A percentile compares a stretch with the other conserved stretches of the same genome.
phyloP scores from a whole-genome alignment of 2,888 invertebrate species.

The Hirtodrosophila histrioides region DNA sequence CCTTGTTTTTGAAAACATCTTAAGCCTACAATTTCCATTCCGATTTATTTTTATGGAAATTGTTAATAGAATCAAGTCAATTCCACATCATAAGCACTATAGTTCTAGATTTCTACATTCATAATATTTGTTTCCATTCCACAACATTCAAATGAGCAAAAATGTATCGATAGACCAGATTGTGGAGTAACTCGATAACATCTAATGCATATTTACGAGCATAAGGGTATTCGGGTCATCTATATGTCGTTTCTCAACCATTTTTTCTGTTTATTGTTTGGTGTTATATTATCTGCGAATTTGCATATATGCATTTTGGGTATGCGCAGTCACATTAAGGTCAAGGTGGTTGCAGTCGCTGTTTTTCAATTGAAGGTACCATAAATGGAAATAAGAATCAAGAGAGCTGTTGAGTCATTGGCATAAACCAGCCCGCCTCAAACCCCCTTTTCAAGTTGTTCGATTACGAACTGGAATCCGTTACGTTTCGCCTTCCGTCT shows the following conservation, averaged over 20 bases:
- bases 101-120: no score
- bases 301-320: conserved; percentile 30
- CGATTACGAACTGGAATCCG: conserved; percentile 44
- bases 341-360: conserved; percentile 35
- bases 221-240: conserved; percentile 2
- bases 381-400: conserved; percentile 44
- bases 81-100: no score
- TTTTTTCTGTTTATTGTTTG: not conserved
- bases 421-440: conserved; percentile 27
- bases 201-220: not conserved
- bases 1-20: not conserved
- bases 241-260: not conserved
- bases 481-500: conserved; percentile 39
- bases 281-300: conserved; percentile 1
- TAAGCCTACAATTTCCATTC: no score
- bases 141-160: no score
- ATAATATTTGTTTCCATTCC: no score
- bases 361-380: conserved; percentile 29
- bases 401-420: conserved; percentile 36
- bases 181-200: no score
- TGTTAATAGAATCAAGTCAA: no score
- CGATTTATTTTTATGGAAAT: no score
- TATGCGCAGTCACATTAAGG: conserved; percentile 22
- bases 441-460: conserved; percentile 9
- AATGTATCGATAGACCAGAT: no score